A percentile compares a stretch with the other conserved stretches of the same genome.
Conservation (phyloP, 2,113 vertebrate genomes). For the Cynopterus brachyotis region DNA sequence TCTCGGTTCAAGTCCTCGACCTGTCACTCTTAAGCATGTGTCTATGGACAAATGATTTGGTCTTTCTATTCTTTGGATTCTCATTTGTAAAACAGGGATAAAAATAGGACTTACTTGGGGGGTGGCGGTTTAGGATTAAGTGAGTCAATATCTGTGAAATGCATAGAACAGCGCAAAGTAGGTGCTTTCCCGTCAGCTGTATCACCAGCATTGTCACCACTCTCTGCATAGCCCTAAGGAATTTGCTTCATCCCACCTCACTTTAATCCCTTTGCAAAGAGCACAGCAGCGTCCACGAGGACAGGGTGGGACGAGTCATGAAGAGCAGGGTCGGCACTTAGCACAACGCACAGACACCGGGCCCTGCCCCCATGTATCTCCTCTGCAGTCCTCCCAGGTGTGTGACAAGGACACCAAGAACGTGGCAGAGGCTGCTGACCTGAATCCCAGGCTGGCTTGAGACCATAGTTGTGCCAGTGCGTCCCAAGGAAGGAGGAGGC, state of each 20-base stretch:
- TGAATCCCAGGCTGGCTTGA: neutral
- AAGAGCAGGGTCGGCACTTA: neutral
- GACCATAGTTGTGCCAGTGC: neutral
- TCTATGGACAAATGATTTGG: neutral
- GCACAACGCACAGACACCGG: neutral
- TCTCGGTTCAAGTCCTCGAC: neutral
- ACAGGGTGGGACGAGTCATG: neutral
- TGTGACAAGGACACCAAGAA: neutral
- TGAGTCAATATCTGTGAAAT: neutral
- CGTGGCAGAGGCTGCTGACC: neutral
- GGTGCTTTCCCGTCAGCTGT: neutral
- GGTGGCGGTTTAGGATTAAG: neutral
- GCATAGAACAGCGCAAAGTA: neutral
- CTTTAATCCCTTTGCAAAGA: neutral
- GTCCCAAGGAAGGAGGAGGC: neutral
- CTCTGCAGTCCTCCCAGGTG: neutral
- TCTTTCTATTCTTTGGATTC: neutral
- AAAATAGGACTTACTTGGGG: neutral
- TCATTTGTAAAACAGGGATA: neutral
- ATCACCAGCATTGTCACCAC: no score
- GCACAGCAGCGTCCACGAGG: neutral
- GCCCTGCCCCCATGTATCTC: neutral
- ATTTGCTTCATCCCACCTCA: neutral
- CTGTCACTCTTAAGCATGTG: neutral
- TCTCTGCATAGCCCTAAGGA: neutral